Evolutionary conservation across 1,140 invertebrate genomes (phyloP).

Genomic region (Neodiprion pinetum): DNA sequence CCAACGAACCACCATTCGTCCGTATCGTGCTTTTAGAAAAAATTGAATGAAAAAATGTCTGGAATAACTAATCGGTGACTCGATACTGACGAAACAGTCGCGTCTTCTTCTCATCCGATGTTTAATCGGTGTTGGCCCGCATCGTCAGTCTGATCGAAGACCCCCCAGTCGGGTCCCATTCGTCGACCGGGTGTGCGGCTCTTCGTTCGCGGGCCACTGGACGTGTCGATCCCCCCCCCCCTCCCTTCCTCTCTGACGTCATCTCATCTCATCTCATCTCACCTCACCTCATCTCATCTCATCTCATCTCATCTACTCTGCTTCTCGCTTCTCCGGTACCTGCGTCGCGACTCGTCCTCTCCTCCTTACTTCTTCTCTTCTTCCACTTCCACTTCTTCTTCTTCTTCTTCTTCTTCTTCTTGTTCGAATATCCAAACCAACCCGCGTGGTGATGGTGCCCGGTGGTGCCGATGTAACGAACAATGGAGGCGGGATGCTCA

Average conservation of each 20-base stretch:
- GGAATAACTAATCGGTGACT: slow-evolving; percentile 36
- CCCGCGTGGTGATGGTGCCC: not conserved
- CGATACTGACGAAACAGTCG: slow-evolving; percentile 48
- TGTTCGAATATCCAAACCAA: not conserved
- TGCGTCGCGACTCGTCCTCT: too few relatives aligned
- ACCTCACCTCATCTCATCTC: too few relatives aligned
- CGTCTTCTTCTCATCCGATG: slow-evolving; percentile 36
- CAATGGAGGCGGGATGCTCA: slow-evolving; percentile 63
- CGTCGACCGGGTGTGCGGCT: not conserved
- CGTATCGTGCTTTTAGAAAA: too few relatives aligned
- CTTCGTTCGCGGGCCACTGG: too few relatives aligned
- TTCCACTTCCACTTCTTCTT: not conserved
- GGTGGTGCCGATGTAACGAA: slow-evolving; percentile 54
- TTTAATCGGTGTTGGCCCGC: slow-evolving; percentile 54
- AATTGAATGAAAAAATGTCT: too few relatives aligned
- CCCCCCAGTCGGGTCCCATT: slow-evolving; percentile 45
- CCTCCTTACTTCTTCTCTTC: not conserved
- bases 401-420: not conserved
- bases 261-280: too few relatives aligned
- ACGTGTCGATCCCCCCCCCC: not conserved
- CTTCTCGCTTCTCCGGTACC: too few relatives aligned
- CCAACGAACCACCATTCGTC: too few relatives aligned
- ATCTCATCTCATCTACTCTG: too few relatives aligned
- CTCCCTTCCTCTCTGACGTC: not conserved
- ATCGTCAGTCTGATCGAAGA: slow-evolving; percentile 59